Evolutionary conservation across 2,888 invertebrate genomes (phyloP), one percentile per base, ranked within the genome.

Genomic region (Rhagonycha lutea): DNA sequence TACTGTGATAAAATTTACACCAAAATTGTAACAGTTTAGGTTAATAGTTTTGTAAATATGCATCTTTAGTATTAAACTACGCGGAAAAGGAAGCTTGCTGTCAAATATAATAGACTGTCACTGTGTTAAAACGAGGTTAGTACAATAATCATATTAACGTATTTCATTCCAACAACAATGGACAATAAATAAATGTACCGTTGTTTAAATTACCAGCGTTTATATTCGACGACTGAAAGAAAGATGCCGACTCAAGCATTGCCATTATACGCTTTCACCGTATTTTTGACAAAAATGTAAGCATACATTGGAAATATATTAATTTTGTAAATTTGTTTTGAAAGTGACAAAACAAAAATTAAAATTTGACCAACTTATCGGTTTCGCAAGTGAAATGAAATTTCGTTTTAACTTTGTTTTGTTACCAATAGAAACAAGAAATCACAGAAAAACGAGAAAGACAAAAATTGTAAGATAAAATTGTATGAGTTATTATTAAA

Each of bases 161-260:
- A 73, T 73, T 71, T 76, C 69, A 70, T 71, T 67, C 29, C 60
- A 29, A 24, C 70, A 71, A 80, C 80, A 80, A 80, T 80, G 77
- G 79, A 73, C 74, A 72, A 78, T 79, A 79, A 78, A 75, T 71
- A 73, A 76, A 74, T 75, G 76, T 79, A 79, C 80, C 80, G 80
- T 80, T 79, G 73, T 18, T 62, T 78, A 80, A 77, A 79, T 78
- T 80, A 77, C 74, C 72, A 68, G 61, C 75, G 61, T 71, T 71
- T 68, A 60, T 69, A 70, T 73, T 73, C 32, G 69, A 62, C 67
- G 69, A 73, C 69, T 69, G 63, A 32, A 69, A 73, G 68, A 73
- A 73, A 73, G 73, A 63, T 62, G 69, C 69, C 69, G 73, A 32
- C 68, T 23, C 69, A 62, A 62, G 63, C 69, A 69, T 69, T 61